Conservation (phyloP, 2,888 invertebrate genomes). For the Zelleria hepariella region DNA sequence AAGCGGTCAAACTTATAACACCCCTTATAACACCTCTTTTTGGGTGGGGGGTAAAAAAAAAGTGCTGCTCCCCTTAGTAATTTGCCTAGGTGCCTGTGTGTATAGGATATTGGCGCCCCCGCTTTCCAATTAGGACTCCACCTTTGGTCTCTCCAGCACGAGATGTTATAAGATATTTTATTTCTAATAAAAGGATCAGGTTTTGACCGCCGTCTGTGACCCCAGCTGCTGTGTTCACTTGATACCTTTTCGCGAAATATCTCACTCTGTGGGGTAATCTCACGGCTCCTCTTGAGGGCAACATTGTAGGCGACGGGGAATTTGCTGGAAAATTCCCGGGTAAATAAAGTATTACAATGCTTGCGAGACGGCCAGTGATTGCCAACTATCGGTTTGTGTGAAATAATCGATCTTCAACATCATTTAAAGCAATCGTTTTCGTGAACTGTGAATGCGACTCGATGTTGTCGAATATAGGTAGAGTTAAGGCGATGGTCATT, state of each 20-base stretch:
- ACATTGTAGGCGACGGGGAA: not conserved
- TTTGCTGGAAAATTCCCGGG: not conserved
- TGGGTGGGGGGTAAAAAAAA: no score
- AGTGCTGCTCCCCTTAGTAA: not conserved
- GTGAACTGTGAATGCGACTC: no score
- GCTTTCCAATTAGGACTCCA: not conserved
- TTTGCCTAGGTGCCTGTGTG: not conserved
- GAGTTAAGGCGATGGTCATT: no score
- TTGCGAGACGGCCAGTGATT: no score
- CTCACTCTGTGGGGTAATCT: not conserved
- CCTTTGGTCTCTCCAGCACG: not conserved
- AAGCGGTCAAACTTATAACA: no score
- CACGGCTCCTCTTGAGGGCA: not conserved
- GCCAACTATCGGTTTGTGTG: no score
- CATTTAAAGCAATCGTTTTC: no score
- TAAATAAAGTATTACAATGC: not conserved
- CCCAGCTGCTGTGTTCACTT: not conserved
- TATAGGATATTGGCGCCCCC: no score
- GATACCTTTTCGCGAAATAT: not conserved
- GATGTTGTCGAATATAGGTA: no score
- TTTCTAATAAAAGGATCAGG: not conserved
- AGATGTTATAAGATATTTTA: slow-evolving; percentile 2
- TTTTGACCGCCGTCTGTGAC: not conserved
- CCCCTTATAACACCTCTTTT: no score
- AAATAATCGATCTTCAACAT: no score